A percentile compares a stretch with the other conserved stretches of the same genome.
Evolutionary conservation across 2,888 invertebrate genomes (phyloP).

Genomic region (Calameuta filiformis): DNA sequence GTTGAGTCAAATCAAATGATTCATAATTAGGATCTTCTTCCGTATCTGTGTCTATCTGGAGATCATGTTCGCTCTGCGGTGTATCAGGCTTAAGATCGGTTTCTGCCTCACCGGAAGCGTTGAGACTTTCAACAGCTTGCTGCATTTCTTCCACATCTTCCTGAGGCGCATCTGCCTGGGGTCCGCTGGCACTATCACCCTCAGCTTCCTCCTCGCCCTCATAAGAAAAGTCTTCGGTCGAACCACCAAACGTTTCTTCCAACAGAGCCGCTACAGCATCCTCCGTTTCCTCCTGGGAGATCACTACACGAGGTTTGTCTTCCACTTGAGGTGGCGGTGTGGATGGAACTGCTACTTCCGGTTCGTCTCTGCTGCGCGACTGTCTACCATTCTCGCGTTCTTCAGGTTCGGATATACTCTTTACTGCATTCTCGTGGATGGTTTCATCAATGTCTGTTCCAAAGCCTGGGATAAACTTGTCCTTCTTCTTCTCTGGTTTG

Average conservation of each 20-base stretch:
- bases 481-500: constrained; percentile 69
- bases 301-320: constrained; percentile 83
- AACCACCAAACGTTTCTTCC: constrained; percentile 85
- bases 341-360: constrained; percentile 62
- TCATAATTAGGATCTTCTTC: constrained; percentile 74
- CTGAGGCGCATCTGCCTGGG: constrained; percentile 70
- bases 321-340: constrained; percentile 73
- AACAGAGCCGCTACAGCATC: constrained; percentile 90
- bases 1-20: constrained; percentile 68
- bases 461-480: constrained; percentile 76
- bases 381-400: constrained; percentile 54
- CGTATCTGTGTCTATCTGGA: constrained; percentile 88
- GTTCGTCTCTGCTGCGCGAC: constrained; percentile 49
- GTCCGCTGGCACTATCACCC: constrained; percentile 63
- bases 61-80: constrained; percentile 84
- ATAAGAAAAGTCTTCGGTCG: constrained; percentile 64
- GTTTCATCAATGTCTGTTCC: constrained; percentile 75
- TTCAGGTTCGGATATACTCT: constrained; percentile 76
- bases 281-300: constrained; percentile 93
- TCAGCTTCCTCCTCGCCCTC: constrained; percentile 64
- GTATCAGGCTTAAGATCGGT: constrained; percentile 80
- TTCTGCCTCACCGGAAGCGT: constrained; percentile 75
- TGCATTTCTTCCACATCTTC: constrained; percentile 86
- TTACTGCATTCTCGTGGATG: constrained; percentile 83
- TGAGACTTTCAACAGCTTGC: constrained; percentile 85